Evolutionary conservation across 1,140 invertebrate species (phyloP).

Genomic region (Pseudachorutes palmiensis): DNA sequence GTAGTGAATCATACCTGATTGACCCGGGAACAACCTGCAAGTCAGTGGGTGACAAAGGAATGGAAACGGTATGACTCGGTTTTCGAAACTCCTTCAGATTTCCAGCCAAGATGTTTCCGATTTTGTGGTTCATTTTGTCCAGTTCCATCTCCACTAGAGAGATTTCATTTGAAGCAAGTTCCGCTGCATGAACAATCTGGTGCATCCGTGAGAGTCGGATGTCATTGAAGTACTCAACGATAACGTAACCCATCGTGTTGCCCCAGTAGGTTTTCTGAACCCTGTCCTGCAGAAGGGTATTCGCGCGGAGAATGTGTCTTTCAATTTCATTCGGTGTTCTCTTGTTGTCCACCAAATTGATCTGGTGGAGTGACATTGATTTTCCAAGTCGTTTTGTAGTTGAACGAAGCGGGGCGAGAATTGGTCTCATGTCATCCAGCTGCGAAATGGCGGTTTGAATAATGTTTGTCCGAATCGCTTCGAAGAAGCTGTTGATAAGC

Average conservation of each 20-base stretch:
- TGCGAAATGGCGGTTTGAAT: not conserved
- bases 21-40: not conserved
- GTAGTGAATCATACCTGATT: too few species aligned
- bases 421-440: not conserved
- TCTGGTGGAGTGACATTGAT: not conserved
- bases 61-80: not conserved
- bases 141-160: not conserved
- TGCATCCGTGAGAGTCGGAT: not conserved
- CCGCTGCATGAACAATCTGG: not conserved
- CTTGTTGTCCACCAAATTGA: too few species aligned
- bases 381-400: not conserved
- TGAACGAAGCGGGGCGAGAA: not conserved
- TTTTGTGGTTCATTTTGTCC: not conserved
- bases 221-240: not conserved
- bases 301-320: not conserved
- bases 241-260: not conserved
- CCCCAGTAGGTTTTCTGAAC: not conserved
- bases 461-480: not conserved
- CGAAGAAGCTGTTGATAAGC: not conserved
- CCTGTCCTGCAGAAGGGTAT: not conserved
- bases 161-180: not conserved
- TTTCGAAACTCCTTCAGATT: not conserved
- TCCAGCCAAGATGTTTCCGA: not conserved
- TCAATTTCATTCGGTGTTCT: not conserved
- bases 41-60: not conserved